Base-by-base conservation (phyloP, 2,113 vertebrate genomes). In the Tonatia bakeri region DNA sequence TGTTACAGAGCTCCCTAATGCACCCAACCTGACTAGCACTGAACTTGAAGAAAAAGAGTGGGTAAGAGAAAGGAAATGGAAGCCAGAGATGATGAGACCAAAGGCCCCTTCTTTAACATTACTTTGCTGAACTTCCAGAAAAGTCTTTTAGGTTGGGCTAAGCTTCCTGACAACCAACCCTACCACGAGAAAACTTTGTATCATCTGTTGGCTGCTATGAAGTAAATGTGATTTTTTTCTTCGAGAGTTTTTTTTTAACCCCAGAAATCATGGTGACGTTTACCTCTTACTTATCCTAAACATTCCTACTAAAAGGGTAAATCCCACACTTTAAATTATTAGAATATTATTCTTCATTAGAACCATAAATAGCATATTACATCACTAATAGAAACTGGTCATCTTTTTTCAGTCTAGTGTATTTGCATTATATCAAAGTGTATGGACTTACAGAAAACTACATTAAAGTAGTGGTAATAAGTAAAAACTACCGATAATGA, bases 11-110 rank as follows among this genome's bases (percentile, higher is more conserved):
- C 47, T 93, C 80, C 92, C 75, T 14, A 38, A 80, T 28, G 93
- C 64, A 84, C 92, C 54, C 90, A 77, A 72, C 38, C 40, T 67
- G 40, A 97, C 90, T 67, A 97, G 97, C 91, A 97, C 95, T 95
- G 79, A 89, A 92, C 47, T 85, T 96, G 15, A 90, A 69, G 38
- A 33, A 65, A 81, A 81, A 87, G 52, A 80, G 5, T 77, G 50
- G 73, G 54, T 7, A 91, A 72, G 67, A 93, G 38, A 77, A 40
- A 94, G 47, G 19, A 85, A 97, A 92, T 54, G 26, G 64, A 81
- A 96, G 38, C n/a, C 72, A 92, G 47, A 47, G 47, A 90, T 22
- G 45, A 38, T 45, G 61, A 82, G 76, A 95, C 38, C 73, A 77
- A 89, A 91, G 69, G 59, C 28, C 45, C 15, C 45, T 72, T 80